These are phyloP conservation scores for Conops quadrifasciatus DNA, from an alignment of 2,888 invertebrate genomes.

Conservation along the genomic window DNA sequence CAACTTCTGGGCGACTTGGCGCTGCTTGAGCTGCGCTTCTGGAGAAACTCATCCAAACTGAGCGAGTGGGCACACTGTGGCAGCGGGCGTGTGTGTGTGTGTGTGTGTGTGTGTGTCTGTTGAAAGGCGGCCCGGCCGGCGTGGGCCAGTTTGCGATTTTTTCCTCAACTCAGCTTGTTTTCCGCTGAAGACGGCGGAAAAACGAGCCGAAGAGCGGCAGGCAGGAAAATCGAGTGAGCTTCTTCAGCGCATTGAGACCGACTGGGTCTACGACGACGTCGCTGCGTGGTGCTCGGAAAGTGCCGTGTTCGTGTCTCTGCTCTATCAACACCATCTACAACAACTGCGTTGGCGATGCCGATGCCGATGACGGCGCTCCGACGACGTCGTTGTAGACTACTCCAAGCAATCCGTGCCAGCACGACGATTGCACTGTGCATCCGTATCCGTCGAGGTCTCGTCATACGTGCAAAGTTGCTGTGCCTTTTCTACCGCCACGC, in stretches of 20 bases:
- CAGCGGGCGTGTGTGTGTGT: not conserved
- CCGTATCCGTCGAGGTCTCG: not conserved
- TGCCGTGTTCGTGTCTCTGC: conserved; percentile 13
- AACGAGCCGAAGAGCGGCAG: conserved; percentile 4
- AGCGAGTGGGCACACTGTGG: conserved; percentile 4
- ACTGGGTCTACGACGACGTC: conserved; percentile 33
- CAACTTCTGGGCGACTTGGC: conserved; percentile 19
- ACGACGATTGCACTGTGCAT: conserved; percentile 23
- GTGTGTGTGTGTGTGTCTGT: not conserved
- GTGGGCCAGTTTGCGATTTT: not conserved
- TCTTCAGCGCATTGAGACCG: conserved; percentile 15
- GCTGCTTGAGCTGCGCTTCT: conserved; percentile 8
- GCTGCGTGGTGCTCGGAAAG: conserved; percentile 14
- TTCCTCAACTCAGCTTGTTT: not conserved
- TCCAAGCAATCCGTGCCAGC: conserved; percentile 9
- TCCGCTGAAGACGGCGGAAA: not conserved
- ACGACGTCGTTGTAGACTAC: conserved; percentile 27
- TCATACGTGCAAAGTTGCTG: conserved; percentile 7
- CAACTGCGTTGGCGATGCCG: conserved; percentile 32
- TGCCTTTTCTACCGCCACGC: not conserved
- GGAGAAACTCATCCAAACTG: conserved; percentile 20
- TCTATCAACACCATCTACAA: conserved; percentile 41
- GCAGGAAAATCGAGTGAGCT: conserved; percentile 12
- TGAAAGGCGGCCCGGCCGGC: too few relatives aligned
- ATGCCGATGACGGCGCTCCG: conserved; percentile 29